A percentile compares a stretch with the other conserved stretches of the same genome.
phyloP scores from a whole-genome alignment of 2,797 vertebrate species.

The Lindbergichthys nudifrons region DNA sequence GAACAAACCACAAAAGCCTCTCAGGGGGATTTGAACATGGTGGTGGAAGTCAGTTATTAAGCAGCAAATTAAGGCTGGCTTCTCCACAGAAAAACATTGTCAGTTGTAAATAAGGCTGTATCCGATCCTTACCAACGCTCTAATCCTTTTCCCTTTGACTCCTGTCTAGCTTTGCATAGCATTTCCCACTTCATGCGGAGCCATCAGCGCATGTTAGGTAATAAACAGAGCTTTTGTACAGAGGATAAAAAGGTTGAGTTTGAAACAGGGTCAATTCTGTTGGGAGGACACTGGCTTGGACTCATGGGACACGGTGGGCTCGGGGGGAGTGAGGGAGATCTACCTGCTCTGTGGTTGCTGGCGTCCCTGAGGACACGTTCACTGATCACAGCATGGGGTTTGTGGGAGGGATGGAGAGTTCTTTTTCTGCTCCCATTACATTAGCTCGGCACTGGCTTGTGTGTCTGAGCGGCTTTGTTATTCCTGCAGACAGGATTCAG shows the following conservation, averaged over 20 bases:
- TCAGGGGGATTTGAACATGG: conserved; percentile 86
- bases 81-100: conserved; percentile 82
- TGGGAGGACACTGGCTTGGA: conserved; percentile 63
- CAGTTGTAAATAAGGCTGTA: conserved; percentile 83
- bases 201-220: conserved; percentile 44
- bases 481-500: conserved; percentile 63
- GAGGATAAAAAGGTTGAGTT: conserved; percentile 53
- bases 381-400: conserved; percentile 73
- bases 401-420: conserved; percentile 55
- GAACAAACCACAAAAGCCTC: conserved; percentile 88
- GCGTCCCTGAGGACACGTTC: conserved; percentile 69
- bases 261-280: conserved; percentile 55
- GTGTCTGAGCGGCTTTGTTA: conserved; percentile 64
- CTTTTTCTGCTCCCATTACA: conserved; percentile 47
- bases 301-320: conserved; percentile 64
- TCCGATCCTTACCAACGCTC: conserved; percentile 68
- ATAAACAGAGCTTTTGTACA: conserved; percentile 46
- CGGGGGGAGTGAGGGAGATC: conserved; percentile 64
- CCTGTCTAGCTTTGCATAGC: conserved; percentile 49
- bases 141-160: conserved; percentile 67
- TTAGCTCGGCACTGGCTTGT: conserved; percentile 57
- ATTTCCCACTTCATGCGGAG: conserved; percentile 46
- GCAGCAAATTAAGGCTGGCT: conserved; percentile 91
- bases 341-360: conserved; percentile 77
- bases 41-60: conserved; percentile 94